Evolutionary conservation across 2,888 invertebrate species (phyloP).

Genomic region (Esperia sulphurella): DNA sequence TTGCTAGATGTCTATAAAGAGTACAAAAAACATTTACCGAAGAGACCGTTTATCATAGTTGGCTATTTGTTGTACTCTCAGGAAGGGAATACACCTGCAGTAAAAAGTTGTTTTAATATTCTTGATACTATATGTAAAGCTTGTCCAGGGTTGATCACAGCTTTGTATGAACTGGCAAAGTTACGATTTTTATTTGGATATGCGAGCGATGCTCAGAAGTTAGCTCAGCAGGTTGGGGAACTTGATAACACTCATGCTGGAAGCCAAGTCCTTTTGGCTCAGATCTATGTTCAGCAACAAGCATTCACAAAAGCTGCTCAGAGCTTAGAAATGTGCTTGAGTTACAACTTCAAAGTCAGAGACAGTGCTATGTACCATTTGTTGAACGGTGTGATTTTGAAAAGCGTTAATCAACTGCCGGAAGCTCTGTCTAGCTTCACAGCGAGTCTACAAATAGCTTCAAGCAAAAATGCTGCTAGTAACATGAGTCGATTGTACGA

Average conservation of each 20-base stretch:
- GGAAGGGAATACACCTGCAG: constrained; percentile 67
- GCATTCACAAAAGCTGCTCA: constrained; percentile 89
- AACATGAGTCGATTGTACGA: constrained; percentile 48
- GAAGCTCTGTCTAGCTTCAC: constrained; percentile 87
- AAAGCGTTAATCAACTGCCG: constrained; percentile 83
- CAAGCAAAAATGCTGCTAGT: constrained; percentile 42
- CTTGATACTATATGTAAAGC: constrained; percentile 86
- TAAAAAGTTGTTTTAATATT: constrained; percentile 80
- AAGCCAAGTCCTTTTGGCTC: constrained; percentile 91
- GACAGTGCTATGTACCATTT: constrained; percentile 95
- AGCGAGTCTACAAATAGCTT: constrained; percentile 84
- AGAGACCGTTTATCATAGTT: constrained; percentile 74
- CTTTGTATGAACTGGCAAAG: constrained; percentile 86
- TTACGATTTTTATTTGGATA: constrained; percentile 90
- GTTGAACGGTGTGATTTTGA: constrained; percentile 90
- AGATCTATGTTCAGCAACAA: constrained; percentile 87
- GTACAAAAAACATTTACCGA: constrained; percentile 86
- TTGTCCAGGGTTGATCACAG: constrained; percentile 88
- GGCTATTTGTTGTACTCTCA: constrained; percentile 62
- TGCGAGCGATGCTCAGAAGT: constrained; percentile 83
- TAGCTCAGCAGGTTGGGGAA: constrained; percentile 86
- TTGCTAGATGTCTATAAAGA: constrained; percentile 88
- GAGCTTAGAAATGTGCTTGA: constrained; percentile 92
- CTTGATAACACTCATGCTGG: constrained; percentile 90
- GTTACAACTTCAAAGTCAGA: constrained; percentile 94